Evolutionary conservation across 2,797 vertebrate genomes (phyloP).

Genomic region (Epinephelus malabaricus): DNA sequence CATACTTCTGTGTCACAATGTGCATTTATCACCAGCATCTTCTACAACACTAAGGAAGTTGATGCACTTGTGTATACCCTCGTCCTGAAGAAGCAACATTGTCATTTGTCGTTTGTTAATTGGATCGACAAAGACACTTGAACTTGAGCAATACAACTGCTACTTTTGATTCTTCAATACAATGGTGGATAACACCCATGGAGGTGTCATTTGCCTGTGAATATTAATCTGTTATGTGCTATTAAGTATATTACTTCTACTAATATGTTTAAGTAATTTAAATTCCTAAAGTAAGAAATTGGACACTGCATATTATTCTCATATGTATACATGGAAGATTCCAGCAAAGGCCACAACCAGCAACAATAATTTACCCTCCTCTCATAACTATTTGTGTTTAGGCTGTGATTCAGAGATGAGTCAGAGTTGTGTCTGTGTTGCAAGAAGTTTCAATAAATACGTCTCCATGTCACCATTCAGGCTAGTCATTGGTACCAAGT

Average conservation of each 20-base stretch:
- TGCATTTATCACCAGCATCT: slow-evolving; percentile 7
- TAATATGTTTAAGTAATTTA: neutral
- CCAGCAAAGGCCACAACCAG: neutral
- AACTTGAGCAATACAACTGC: neutral
- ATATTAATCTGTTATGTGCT: neutral
- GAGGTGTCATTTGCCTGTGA: neutral
- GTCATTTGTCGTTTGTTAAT: slow-evolving; percentile 3
- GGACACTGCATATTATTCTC: neutral
- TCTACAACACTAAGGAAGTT: neutral
- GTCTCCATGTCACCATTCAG: neutral
- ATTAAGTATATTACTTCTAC: neutral
- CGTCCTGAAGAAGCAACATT: neutral
- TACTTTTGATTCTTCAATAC: slow-evolving; percentile 5
- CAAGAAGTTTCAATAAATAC: slow-evolving; percentile 7
- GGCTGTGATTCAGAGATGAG: slow-evolving; percentile 27
- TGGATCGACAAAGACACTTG: slow-evolving; percentile 3
- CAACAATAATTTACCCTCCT: neutral
- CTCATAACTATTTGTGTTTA: slow-evolving; percentile 20
- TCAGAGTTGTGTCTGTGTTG: neutral
- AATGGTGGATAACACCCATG: neutral
- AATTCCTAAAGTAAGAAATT: neutral
- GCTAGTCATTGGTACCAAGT: neutral
- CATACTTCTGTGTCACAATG: slow-evolving; percentile 4
- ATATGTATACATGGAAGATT: neutral
- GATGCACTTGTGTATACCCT: neutral